Evolutionary conservation across 2,113 vertebrate species (phyloP).

Genomic region (Lucifuga dentata): DNA sequence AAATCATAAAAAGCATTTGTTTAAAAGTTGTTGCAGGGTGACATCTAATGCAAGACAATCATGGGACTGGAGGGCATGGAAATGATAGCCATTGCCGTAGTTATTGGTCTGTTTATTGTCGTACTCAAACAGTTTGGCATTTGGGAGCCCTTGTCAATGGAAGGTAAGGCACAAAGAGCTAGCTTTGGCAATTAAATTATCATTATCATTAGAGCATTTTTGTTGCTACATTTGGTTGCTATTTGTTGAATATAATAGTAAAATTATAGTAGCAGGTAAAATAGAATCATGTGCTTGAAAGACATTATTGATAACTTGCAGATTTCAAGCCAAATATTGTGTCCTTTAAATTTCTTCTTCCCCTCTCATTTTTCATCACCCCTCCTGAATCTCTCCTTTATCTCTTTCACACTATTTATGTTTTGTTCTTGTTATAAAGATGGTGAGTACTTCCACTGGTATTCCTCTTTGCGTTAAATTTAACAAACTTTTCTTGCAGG

Average conservation of each 20-base stretch:
- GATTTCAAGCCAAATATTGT: conserved; percentile 27
- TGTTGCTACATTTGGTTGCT: neutral
- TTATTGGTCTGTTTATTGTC: conserved; percentile 89
- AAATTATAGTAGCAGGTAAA: neutral
- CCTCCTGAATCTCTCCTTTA: conserved; percentile 28
- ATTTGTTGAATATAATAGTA: neutral
- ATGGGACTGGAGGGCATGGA: conserved; percentile 94
- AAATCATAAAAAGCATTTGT: neutral
- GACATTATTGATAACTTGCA: neutral
- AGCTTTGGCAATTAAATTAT: too few relatives aligned
- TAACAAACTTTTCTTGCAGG: neutral
- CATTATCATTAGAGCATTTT: neutral
- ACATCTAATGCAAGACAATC: conserved; percentile 45
- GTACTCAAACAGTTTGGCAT: conserved; percentile 96
- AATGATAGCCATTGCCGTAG: conserved; percentile 88
- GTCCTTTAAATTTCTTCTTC: conserved; percentile 17
- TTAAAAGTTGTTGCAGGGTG: neutral
- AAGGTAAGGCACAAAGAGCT: conserved; percentile 91
- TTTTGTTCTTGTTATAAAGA: conserved; percentile 60
- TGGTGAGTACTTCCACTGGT: conserved; percentile 57
- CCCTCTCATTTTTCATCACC: conserved; percentile 29
- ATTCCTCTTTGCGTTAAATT: neutral
- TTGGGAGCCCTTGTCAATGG: conserved; percentile 89
- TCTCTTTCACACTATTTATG: conserved; percentile 42
- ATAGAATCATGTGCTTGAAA: too few relatives aligned